These are phyloP conservation scores for Oplegnathus fasciatus DNA, from an alignment of 2,113 vertebrate species.

Conservation along the genomic window DNA sequence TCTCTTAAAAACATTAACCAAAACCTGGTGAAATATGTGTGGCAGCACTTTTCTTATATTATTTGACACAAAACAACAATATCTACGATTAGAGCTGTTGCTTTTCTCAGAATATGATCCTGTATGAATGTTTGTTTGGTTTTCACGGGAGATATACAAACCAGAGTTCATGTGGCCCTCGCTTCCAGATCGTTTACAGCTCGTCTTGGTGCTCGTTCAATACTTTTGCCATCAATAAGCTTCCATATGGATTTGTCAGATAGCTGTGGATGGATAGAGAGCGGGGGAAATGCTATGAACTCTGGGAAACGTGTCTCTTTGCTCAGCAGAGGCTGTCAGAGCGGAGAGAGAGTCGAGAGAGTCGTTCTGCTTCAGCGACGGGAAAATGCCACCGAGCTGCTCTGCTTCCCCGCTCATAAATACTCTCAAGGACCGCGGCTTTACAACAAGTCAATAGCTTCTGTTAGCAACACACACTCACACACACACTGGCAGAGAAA, in stretches of 20 bases:
- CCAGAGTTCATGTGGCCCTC: not conserved
- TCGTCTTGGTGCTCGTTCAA: constrained; percentile 34
- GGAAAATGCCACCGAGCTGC: constrained; percentile 78
- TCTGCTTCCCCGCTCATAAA: constrained; percentile 80
- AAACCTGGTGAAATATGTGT: fast-evolving
- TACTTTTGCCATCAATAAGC: constrained; percentile 52
- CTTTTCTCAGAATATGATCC: not conserved
- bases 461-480: constrained; percentile 62
- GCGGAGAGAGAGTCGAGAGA: constrained; percentile 51
- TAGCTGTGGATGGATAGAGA: constrained; percentile 49
- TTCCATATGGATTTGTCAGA: constrained; percentile 61
- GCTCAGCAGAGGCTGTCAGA: constrained; percentile 70
- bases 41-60: not conserved
- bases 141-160: not conserved
- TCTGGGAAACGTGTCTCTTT: constrained; percentile 68
- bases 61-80: not conserved
- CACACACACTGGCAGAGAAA: constrained; percentile 24
- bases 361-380: constrained; percentile 72
- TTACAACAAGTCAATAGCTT: constrained; percentile 82
- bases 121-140: not conserved
- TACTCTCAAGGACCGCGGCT: constrained; percentile 81
- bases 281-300: constrained; percentile 47
- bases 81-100: fast-evolving
- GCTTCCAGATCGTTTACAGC: constrained; percentile 38
- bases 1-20: not conserved